These are phyloP conservation scores for Eustalomyia histrio DNA, from an alignment of 2,888 invertebrate genomes.

Conservation along the genomic window DNA sequence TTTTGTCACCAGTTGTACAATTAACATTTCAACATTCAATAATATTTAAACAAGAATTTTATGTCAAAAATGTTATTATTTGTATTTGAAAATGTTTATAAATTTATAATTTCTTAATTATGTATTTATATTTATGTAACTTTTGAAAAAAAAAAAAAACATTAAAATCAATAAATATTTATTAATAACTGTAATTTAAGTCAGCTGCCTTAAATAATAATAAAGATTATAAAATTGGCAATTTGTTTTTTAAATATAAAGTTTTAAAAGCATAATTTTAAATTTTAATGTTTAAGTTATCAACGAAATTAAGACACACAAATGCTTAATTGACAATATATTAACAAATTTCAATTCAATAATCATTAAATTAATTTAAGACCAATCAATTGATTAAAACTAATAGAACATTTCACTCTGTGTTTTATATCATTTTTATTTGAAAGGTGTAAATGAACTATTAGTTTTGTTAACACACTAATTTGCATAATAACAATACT, in stretches of 20 bases:
- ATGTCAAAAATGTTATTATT: not conserved
- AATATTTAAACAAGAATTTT: not conserved
- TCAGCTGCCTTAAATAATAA: constrained; percentile 8
- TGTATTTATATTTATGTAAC: not conserved
- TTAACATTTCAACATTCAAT: not conserved
- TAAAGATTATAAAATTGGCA: constrained; percentile 28
- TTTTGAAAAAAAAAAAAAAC: constrained; percentile 8
- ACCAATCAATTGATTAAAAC: not conserved
- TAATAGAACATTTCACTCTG: not conserved
- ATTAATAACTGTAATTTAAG: constrained; percentile 6
- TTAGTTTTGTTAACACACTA: constrained; percentile 56
- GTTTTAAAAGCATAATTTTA: too few species aligned
- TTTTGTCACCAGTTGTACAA: not conserved
- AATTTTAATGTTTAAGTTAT: too few species aligned
- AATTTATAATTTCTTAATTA: constrained; percentile 38
- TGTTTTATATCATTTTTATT: constrained; percentile 21
- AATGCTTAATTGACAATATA: not conserved
- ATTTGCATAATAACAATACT: constrained; percentile 52
- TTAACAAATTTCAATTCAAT: not conserved
- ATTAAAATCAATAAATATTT: constrained; percentile 26
- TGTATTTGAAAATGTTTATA: constrained; percentile 15
- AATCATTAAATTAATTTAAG: not conserved
- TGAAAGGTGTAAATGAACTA: constrained; percentile 64
- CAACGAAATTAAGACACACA: not conserved
- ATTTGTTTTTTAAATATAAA: too few species aligned